phyloP scores from a whole-genome alignment of 2,888 invertebrate genomes.

The Cosmopolites sordidus region DNA sequence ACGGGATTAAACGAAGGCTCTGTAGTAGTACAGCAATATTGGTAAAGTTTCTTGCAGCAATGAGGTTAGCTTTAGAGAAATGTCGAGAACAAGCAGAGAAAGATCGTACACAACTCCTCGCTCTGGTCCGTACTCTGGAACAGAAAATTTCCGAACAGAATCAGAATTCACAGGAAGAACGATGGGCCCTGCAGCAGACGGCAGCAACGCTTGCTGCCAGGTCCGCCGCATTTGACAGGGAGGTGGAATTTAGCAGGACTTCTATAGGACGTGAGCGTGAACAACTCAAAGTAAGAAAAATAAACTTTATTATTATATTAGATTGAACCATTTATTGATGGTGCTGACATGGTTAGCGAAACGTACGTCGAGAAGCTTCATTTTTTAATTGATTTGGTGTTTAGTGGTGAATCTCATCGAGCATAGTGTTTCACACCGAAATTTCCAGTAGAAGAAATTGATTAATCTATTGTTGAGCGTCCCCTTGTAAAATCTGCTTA shows the following conservation, averaged over 20 bases:
- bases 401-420: too few relatives aligned
- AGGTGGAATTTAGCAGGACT: conserved; percentile 56
- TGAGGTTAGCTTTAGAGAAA: conserved; percentile 54
- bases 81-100: conserved; percentile 55
- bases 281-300: conserved; percentile 56
- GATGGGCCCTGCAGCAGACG: conserved; percentile 55
- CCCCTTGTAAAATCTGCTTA: too few relatives aligned
- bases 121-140: conserved; percentile 55
- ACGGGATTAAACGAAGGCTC: too few relatives aligned
- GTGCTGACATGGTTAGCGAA: too few relatives aligned
- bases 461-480: not conserved
- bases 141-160: conserved; percentile 56
- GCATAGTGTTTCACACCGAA: too few relatives aligned
- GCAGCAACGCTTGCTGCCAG: conserved; percentile 58
- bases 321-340: too few relatives aligned
- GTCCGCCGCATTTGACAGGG: conserved; percentile 58
- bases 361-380: too few relatives aligned
- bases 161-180: conserved; percentile 43
- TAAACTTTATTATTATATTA: too few relatives aligned
- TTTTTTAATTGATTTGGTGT: too few relatives aligned
- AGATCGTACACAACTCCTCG: conserved; percentile 54
- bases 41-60: too few relatives aligned
- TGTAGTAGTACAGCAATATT: too few relatives aligned
- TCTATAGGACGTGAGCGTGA: conserved; percentile 57
- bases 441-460: not conserved